Evolutionary conservation across 2,888 invertebrate genomes (phyloP), one percentile per base, ranked within the genome.

Genomic region (Melanchra persicariae): DNA sequence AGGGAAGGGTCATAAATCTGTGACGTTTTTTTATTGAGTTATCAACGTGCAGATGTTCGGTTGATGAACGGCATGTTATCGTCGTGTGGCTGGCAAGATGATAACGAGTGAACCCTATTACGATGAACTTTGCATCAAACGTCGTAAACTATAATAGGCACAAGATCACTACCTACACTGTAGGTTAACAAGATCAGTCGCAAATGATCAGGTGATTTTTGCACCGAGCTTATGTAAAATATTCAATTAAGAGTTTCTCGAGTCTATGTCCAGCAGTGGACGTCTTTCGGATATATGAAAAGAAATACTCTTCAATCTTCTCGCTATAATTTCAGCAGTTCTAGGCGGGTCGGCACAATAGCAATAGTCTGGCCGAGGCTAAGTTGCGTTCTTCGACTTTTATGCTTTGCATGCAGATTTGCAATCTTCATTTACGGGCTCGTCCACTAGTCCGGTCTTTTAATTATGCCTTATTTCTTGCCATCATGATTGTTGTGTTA

Each of bases 61-160:
- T 58, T 82, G 64, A 81, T 74, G 70, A 65, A 74, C 51, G 64
- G 52, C 68, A 69, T 69, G 71, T 66, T 84, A 74, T 76, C 74
- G 58, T 58, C 30, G 65, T 70, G 70, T 58, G 77, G 60, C 73
- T 75, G 72, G 58, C 70, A 30, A 43, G 45, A 49, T 58, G 87
- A 85, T 87, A 85, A 76, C 64, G 73, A 51, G 47, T 81, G 70
- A 85, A 83, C 84, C 51, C 51, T 63, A 59, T 73, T 68, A 66
- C 73, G 76, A 68, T 83, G 78, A 85, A 81, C 84, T 87, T 85
- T 75, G 63, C 68, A 60, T 73, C 65, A 74, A 68, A 49, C 63
- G 49, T 61, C 49, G 64, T 58, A 58, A 54, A 82, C n/a, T 58
- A 58, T 47, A 47, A 30, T 60, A 57, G 26, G 65, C 43, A 62